Evolutionary conservation across 1,140 invertebrate genomes (phyloP).

Genomic region (Apolygus lucorum): DNA sequence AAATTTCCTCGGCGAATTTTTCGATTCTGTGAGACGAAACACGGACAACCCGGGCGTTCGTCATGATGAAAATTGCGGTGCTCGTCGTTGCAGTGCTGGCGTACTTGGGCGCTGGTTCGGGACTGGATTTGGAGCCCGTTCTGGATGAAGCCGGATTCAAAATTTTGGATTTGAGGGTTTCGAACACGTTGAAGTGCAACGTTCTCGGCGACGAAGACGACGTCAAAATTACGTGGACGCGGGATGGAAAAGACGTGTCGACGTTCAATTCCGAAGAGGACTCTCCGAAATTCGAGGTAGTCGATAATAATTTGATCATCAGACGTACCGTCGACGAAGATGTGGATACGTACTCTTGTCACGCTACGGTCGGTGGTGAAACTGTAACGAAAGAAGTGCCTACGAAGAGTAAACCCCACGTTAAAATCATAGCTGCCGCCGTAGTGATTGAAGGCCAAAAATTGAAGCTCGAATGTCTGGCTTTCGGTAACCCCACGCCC

Average conservation of each 20-base stretch:
- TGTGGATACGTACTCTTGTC: not conserved
- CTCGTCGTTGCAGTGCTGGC: not conserved
- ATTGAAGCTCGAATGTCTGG: constrained; percentile 53
- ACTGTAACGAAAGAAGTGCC: not conserved
- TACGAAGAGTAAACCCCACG: constrained; percentile 47
- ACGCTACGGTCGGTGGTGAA: not conserved
- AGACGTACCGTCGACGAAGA: not conserved
- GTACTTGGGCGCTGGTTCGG: not conserved
- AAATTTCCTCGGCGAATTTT: not conserved
- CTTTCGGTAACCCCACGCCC: constrained; percentile 49
- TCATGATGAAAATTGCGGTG: not conserved
- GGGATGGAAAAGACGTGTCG: not conserved
- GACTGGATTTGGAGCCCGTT: not conserved
- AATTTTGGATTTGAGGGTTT: not conserved
- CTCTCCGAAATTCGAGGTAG: not conserved
- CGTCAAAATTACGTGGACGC: not conserved
- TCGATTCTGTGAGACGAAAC: not conserved
- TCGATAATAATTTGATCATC: not conserved
- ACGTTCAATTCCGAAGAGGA: not conserved
- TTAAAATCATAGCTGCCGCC: constrained; percentile 48
- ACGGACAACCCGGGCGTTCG: not conserved
- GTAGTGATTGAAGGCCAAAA: constrained; percentile 70
- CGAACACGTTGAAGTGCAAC: not conserved
- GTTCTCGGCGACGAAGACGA: not conserved
- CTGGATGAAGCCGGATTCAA: not conserved